A percentile compares a stretch with the other conserved stretches of the same genome.
Conservation (phyloP, 2,888 invertebrate species). For the Laspeyria flexula region DNA sequence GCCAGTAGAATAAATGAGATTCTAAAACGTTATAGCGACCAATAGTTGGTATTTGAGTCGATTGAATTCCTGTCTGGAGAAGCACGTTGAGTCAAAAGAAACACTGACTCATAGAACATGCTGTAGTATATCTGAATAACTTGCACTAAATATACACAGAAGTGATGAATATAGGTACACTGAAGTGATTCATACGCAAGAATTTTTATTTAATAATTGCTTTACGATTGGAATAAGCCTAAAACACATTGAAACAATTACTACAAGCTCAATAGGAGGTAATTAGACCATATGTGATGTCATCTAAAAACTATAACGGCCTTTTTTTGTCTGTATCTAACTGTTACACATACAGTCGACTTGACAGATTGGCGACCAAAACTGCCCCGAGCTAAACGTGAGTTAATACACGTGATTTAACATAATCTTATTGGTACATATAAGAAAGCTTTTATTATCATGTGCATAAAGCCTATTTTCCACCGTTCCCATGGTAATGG, state of each 20-base stretch:
- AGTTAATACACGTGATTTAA: slow-evolving; percentile 30
- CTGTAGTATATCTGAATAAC: not conserved
- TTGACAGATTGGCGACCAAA: slow-evolving; percentile 58
- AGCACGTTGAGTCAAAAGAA: not conserved
- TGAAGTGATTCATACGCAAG: no score
- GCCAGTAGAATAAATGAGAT: no score
- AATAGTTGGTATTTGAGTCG: no score
- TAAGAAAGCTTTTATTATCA: not conserved
- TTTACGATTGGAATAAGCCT: not conserved
- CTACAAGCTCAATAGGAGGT: not conserved
- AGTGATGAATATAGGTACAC: no score
- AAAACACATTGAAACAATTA: not conserved
- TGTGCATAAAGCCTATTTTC: not conserved
- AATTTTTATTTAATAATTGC: no score
- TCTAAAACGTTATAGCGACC: no score
- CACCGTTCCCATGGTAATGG: not conserved
- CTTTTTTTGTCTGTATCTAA: slow-evolving; percentile 20
- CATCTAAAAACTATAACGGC: not conserved
- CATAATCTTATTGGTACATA: not conserved
- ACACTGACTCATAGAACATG: not conserved
- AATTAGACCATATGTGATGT: slow-evolving; percentile 1
- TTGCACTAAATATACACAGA: no score
- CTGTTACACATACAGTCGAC: slow-evolving; percentile 40
- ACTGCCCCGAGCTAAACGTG: slow-evolving; percentile 51
- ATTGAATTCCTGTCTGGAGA: no score